These are phyloP conservation scores for Hydractinia symbiolongicarpus DNA, from an alignment of 30 jellyfish, hydroid and myxozoan genomes.

Conservation along the genomic window DNA sequence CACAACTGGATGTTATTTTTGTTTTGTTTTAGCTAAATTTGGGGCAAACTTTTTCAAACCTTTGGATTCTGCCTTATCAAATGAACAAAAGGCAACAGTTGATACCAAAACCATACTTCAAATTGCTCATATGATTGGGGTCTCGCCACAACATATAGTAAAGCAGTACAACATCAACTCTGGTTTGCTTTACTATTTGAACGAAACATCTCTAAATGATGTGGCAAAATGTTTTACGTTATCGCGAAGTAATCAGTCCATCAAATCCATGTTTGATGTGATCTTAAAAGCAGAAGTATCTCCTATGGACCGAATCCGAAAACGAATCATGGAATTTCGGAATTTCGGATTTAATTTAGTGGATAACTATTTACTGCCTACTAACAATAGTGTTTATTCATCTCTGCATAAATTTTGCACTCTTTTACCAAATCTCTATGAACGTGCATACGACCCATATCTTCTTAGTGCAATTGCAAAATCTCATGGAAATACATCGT, in stretches of 20 bases:
- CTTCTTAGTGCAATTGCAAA: background rate
- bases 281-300: background rate
- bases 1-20: background rate
- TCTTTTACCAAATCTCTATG: background rate
- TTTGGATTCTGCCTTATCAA: background rate
- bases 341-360: conserved; percentile 3
- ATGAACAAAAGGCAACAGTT: background rate
- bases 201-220: background rate
- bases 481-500: background rate
- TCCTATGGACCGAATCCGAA: background rate
- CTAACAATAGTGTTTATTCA: background rate
- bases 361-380: background rate
- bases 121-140: background rate
- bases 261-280: background rate
- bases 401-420: background rate
- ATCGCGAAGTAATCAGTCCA: background rate
- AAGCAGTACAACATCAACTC: background rate
- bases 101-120: background rate
- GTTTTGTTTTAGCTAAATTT: background rate
- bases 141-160: background rate
- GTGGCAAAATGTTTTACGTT: background rate
- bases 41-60: background rate
- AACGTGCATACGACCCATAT: background rate
- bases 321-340: background rate
- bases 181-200: background rate